phyloP scores from a whole-genome alignment of 1,140 invertebrate genomes.

The Drosophila athabasca region DNA sequence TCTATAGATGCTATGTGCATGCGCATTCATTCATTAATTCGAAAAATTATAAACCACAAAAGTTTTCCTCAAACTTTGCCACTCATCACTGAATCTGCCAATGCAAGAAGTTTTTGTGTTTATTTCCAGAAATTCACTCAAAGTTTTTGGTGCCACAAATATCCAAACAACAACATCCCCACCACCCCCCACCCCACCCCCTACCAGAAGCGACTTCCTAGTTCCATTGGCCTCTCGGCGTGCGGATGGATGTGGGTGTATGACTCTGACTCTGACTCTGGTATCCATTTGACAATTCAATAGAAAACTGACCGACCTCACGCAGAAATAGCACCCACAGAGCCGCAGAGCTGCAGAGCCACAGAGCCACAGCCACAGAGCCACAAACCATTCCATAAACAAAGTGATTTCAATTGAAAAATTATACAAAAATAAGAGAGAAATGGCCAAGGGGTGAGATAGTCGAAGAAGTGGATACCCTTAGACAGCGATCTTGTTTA shows the following conservation, averaged over 20 bases:
- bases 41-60: background rate
- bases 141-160: constrained; percentile 21
- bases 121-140: constrained; percentile 26
- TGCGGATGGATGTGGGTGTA: background rate
- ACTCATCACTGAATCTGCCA: constrained; percentile 4
- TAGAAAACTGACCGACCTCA: constrained; percentile 51
- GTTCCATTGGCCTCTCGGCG: constrained; percentile 2
- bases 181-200: too few species aligned
- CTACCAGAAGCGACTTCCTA: constrained; percentile 27
- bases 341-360: background rate
- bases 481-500: background rate
- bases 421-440: constrained; percentile 61
- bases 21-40: too few species aligned
- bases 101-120: constrained; percentile 18
- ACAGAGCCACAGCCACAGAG: constrained; percentile 10
- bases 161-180: constrained; percentile 24
- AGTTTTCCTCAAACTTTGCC: background rate
- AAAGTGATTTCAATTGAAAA: constrained; percentile 65
- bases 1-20: background rate
- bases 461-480: too few species aligned
- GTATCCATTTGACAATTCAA: constrained; percentile 47
- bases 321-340: constrained; percentile 13
- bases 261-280: background rate
- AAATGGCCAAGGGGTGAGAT: background rate
- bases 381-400: constrained; percentile 48